These are phyloP conservation scores for Aurelia aurita complex sp. Pacific DNA, from an alignment of 30 jellyfish, hydroid and myxozoan species.

Conservation along the genomic window DNA sequence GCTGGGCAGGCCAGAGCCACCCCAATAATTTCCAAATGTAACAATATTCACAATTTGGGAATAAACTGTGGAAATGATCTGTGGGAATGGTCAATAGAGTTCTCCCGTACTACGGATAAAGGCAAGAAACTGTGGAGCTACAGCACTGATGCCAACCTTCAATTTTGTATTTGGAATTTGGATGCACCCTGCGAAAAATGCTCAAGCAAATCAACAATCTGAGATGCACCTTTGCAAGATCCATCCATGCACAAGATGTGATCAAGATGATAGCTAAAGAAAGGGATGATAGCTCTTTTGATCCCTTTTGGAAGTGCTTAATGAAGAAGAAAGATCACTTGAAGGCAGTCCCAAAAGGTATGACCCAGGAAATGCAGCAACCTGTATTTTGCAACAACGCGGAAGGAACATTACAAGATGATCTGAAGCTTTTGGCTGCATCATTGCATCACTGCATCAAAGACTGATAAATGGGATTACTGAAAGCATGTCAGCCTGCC, in stretches of 20 bases:
- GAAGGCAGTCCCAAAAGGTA: background rate
- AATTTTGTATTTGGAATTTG: background rate
- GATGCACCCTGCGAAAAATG: background rate
- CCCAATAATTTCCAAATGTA: too few species aligned
- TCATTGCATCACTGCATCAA: conserved; percentile 30
- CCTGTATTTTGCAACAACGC: conserved; percentile 9
- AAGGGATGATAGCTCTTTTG: background rate
- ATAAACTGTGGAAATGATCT: background rate
- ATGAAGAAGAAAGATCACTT: background rate
- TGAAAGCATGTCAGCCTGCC: background rate
- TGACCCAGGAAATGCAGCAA: background rate
- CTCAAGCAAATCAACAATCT: background rate
- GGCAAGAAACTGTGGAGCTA: background rate
- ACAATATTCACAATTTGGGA: too few species aligned
- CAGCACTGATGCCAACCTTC: conserved; percentile 1
- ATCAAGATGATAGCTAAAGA: background rate
- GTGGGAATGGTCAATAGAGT: background rate
- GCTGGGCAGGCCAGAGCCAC: too few species aligned
- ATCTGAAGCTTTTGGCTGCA: conserved; percentile 26
- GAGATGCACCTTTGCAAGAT: background rate
- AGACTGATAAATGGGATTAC: conserved; percentile 41
- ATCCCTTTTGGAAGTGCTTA: background rate
- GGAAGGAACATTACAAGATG: conserved; percentile 17
- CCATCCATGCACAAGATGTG: background rate
- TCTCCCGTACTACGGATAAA: background rate